Percentiles rank a stretch among this genome's conserved stretches.
Conservation (phyloP, 2,113 vertebrate genomes). For the Hippocampus guttulatus region DNA sequence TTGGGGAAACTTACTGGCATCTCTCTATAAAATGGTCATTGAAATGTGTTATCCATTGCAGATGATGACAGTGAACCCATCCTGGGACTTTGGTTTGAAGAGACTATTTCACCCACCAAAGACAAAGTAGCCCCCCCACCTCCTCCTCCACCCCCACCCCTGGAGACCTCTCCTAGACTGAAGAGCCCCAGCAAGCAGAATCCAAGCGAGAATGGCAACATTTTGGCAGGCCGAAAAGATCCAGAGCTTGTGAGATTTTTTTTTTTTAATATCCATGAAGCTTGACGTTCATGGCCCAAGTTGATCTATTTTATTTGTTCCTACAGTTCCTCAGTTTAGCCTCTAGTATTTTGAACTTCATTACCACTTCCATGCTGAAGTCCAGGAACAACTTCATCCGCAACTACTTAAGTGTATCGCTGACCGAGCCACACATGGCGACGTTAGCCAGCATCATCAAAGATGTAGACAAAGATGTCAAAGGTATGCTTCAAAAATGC, state of each 20-base stretch:
- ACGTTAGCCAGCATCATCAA: slow-evolving; percentile 96
- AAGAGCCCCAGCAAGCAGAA: slow-evolving; percentile 94
- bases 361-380: slow-evolving; percentile 96
- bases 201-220: slow-evolving; percentile 90
- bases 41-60: slow-evolving; percentile 52
- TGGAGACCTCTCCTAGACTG: slow-evolving; percentile 88
- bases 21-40: not conserved
- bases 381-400: slow-evolving; percentile 97
- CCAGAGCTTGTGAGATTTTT: slow-evolving; percentile 84
- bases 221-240: slow-evolving; percentile 94
- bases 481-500: slow-evolving; percentile 71
- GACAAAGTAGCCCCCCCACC: slow-evolving; percentile 91
- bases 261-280: not conserved
- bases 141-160: slow-evolving; percentile 84
- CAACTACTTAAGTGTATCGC: slow-evolving; percentile 95
- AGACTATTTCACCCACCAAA: slow-evolving; percentile 96
- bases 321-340: slow-evolving; percentile 89
- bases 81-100: slow-evolving; percentile 98
- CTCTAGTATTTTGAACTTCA: slow-evolving; percentile 94
- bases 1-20: slow-evolving; percentile 1
- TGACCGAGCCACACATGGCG: slow-evolving; percentile 95
- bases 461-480: slow-evolving; percentile 96
- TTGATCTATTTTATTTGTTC: not conserved
- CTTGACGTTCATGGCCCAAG: not conserved
- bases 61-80: slow-evolving; percentile 98